Base-by-base conservation (phyloP, 2,888 invertebrate genomes). In the Meiosimyza platycephala region DNA sequence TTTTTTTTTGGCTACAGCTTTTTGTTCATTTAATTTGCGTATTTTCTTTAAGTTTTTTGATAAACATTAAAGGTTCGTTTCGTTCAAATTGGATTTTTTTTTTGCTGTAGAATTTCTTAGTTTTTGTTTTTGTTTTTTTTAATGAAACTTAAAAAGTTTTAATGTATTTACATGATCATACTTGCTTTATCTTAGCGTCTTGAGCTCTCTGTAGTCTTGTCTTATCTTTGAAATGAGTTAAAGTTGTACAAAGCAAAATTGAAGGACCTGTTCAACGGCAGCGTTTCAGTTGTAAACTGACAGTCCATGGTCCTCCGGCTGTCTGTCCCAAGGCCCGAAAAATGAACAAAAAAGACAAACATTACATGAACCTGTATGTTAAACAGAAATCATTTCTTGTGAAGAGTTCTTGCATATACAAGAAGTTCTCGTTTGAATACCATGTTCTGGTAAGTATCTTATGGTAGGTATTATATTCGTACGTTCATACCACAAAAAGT, bases 361-460 rank as follows among this genome's bases (percentile, higher is more conserved):
- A 85, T 85, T 85, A 84, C 85, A 84, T 84, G 85, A 85, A 85
- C 84, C 84, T 84, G 84, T 83, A 83, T 85, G 84, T 85, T 84
- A 80, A 82, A 81, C 78, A 79, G 81, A 82, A 84, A 82, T 84
- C 83, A 82, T 82, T 82, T 59, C 50, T 54, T 40, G 47, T 47
- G 22, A 64, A 40, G 50, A 51, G 40, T 40, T 40, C 9, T 9
- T 40, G 40, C 9, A 40, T 7, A 15, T 12, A 67, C 62, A n/a
- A n/a, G 64, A 64, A 62, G 18, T 22, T 64, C 68, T 72, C 68
- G 71, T 74, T 74, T 71, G 48, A 60, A 57, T 68, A 67, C 68
- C 63, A 59, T 40, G 48, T 65, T 63, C 28, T 28, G 28, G 28
- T 28, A 28, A 28, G 28, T 28, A 28, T 28, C 55, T 55, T 55